Evolutionary conservation across 2,888 invertebrate species (phyloP).

Genomic region (Lycophotia porphyrea): DNA sequence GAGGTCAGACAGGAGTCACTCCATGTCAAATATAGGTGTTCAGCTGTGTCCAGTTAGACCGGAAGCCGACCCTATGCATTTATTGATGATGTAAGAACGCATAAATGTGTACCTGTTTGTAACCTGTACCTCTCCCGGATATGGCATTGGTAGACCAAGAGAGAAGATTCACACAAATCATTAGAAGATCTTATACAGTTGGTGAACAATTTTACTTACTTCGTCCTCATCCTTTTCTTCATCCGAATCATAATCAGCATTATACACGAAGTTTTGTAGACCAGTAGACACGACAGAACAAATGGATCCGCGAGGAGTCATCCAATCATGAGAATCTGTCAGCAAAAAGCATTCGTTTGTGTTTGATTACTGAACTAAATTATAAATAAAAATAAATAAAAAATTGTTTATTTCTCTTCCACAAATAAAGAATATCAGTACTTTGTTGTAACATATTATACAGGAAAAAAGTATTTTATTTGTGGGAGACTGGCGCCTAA

Average conservation of each 20-base stretch:
- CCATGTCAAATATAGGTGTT: background rate
- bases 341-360: background rate
- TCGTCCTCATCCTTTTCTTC: constrained; percentile 83
- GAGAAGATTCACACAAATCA: background rate
- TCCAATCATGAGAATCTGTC: constrained; percentile 86
- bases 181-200: background rate
- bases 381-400: no score
- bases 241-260: constrained; percentile 80
- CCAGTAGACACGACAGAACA: constrained; percentile 85
- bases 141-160: background rate
- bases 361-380: no score
- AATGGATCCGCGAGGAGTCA: constrained; percentile 86
- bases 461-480: no score
- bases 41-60: background rate
- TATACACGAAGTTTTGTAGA: constrained; percentile 81
- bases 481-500: no score
- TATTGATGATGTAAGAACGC: background rate
- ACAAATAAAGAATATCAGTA: no score
- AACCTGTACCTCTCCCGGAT: background rate
- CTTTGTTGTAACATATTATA: no score
- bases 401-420: no score
- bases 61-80: background rate
- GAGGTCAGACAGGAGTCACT: background rate
- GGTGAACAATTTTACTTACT: constrained; percentile 65
- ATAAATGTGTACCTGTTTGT: background rate